Base-by-base conservation (phyloP, 2,888 invertebrate species). In the Automeris io region DNA sequence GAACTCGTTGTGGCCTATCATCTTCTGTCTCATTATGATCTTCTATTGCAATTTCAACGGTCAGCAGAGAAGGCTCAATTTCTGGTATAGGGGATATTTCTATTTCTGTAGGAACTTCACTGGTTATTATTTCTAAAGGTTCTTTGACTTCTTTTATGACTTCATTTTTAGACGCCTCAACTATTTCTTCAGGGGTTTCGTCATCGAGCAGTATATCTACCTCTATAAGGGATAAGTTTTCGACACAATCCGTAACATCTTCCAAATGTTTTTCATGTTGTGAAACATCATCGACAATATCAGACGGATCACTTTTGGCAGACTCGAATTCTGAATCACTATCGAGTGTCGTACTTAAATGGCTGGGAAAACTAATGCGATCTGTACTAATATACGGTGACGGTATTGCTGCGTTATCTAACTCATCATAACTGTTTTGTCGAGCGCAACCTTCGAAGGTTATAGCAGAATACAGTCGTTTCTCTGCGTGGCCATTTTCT, bases 1-100 rank as follows among this genome's bases (percentile, higher is more conserved):
- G 85, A 5, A 95, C 89, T 44, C 94, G 86, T 42, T 91, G 92
- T 0, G 91, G 91, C 42, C 89, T 77, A 41, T 90, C 89, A 35
- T 90, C 80, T 51, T 77, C 78, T 18, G 39, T 54, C 46, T 80
- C 78, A 40, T 64, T 74, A 7, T 62, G 60, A n/a, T 61, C 63
- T 18, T 70, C 71, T 11, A 52, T 58, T 41, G 59, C 63, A 11
- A 46, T 41, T 51, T 78, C 73, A 35, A 49, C 63, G 38, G 42
- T 66, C 45, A 75, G 57, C 31, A 71, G 57, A 21, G 65, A 47
- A 23, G 67, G 60, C 42, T 82, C 77, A 21, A 65, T 67, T 66
- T 80, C 77, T 23, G 64, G 61, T 2, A 40, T 47, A 16, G 71
- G 70, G 13, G 73, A 70, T 41, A 57, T 38, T 57, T 79, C 78